These are phyloP conservation scores for Carapus acus DNA, from an alignment of 2,797 vertebrate species.

Conservation along the genomic window DNA sequence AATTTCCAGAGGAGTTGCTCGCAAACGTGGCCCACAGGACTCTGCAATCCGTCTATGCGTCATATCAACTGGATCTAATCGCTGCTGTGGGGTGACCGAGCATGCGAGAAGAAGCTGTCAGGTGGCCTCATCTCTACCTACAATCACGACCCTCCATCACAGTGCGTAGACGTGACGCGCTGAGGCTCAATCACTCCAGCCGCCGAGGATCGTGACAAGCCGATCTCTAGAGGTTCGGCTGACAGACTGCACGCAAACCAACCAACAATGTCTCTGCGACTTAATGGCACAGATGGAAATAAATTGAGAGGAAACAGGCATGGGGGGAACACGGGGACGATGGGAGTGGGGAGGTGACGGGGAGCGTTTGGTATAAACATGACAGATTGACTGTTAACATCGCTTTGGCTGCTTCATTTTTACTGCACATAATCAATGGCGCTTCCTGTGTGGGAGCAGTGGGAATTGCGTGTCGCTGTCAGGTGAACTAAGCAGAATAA, in stretches of 20 bases:
- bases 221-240: neutral
- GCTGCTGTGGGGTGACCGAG: neutral
- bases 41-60: no score
- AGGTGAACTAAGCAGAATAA: conserved; percentile 31
- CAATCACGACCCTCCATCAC: conserved; percentile 6
- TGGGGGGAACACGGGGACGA: neutral
- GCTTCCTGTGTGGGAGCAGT: conserved; percentile 11
- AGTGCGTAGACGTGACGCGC: conserved; percentile 3
- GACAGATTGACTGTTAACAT: conserved; percentile 23
- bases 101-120: neutral
- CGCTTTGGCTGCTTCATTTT: conserved; percentile 34
- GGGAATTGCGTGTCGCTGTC: conserved; percentile 31
- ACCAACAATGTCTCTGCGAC: neutral
- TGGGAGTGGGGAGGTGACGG: conserved; percentile 1
- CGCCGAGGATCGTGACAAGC: conserved; percentile 9
- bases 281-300: conserved; percentile 25
- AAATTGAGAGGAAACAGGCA: conserved; percentile 13
- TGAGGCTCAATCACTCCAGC: conserved; percentile 19
- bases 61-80: conserved; percentile 4
- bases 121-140: conserved; percentile 17
- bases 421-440: conserved; percentile 24
- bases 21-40: no score
- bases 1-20: no score
- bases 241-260: neutral
- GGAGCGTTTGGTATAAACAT: conserved; percentile 1